Percentiles rank a stretch among this genome's conserved stretches.
These are phyloP conservation scores for Nothobranchius furzeri DNA, from an alignment of 2,113 vertebrate species.

Conservation along the genomic window DNA sequence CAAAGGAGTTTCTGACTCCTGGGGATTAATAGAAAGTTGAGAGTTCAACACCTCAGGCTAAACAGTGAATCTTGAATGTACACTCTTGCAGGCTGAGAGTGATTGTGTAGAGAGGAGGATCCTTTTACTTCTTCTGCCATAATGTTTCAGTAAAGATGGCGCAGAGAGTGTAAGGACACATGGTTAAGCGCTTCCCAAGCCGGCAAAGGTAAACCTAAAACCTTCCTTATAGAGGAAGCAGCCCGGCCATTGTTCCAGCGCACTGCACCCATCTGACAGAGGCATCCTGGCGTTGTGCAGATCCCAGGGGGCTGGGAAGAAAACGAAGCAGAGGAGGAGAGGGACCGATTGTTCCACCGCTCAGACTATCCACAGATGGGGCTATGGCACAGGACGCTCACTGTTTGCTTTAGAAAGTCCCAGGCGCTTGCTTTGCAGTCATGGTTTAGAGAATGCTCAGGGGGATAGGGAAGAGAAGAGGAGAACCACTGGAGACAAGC, in stretches of 20 bases:
- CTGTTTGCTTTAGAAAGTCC: slow-evolving; percentile 78
- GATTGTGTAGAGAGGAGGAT: slow-evolving; percentile 8
- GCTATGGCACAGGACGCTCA: slow-evolving; percentile 70
- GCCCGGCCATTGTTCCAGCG: slow-evolving; percentile 75
- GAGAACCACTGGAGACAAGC: slow-evolving; percentile 68
- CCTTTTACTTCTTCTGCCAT: slow-evolving; percentile 38
- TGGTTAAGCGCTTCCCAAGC: slow-evolving; percentile 67
- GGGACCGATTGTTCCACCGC: slow-evolving; percentile 73
- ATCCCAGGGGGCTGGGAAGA: slow-evolving; percentile 61
- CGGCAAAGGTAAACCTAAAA: slow-evolving; percentile 70
- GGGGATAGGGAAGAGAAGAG: slow-evolving; percentile 60
- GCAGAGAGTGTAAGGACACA: slow-evolving; percentile 51
- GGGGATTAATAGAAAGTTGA: slow-evolving; percentile 68
- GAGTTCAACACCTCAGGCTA: slow-evolving; percentile 65
- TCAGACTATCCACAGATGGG: slow-evolving; percentile 77
- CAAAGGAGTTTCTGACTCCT: slow-evolving; percentile 67
- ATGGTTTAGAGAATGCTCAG: slow-evolving; percentile 60
- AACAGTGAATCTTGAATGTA: slow-evolving; percentile 57
- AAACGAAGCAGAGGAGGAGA: slow-evolving; percentile 63
- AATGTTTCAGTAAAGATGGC: slow-evolving; percentile 56
- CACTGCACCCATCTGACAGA: slow-evolving; percentile 74
- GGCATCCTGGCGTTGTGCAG: slow-evolving; percentile 61
- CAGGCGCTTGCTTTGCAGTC: slow-evolving; percentile 70
- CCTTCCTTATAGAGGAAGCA: slow-evolving; percentile 59
- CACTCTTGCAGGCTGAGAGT: slow-evolving; percentile 39